Evolutionary conservation across 2,888 invertebrate species (phyloP), one percentile per base, ranked within the genome.

Genomic region (Athrips mouffetella): DNA sequence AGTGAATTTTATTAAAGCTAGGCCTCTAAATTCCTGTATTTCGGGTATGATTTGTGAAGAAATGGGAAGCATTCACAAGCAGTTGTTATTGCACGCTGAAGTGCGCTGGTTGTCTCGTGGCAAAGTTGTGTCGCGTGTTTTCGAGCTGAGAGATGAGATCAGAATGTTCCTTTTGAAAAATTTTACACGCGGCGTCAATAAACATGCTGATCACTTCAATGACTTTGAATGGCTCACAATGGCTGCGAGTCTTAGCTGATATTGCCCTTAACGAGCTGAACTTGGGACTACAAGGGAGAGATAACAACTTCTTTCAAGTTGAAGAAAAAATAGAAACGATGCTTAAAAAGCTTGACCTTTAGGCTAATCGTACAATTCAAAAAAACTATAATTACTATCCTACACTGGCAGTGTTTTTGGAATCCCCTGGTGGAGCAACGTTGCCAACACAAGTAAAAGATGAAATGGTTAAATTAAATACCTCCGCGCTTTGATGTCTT

Each of bases 231-330:
- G n/a, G n/a, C n/a, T n/a, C n/a, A n/a, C n/a, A n/a, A n/a, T n/a
- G n/a, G n/a, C n/a, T n/a, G n/a, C n/a, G n/a, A n/a, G n/a, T n/a
- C n/a, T n/a, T n/a, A n/a, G n/a, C n/a, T n/a, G n/a, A n/a, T n/a
- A n/a, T 25, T 25, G 8, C 25, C 25, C 25, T 25, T 25, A 39
- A 37, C 6, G 37, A 30, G n/a, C n/a, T 41, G 18, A 44, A 44
- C 33, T 42, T 37, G 37, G 48, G 45, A 45, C 47, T 54, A 40
- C 52, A 56, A 50, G 25, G 47, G 40, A 47, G 18, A n/a, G n/a
- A 40, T 31, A 52, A 54, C 54, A 54, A 54, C 44, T 52, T 52
- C 47, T 42, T 54, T 50, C 48, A 50, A 46, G 52, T 47, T 39
- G 54, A 54, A 44, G 49, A 52, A 52, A 47, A 56, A n/a, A n/a